A percentile compares a stretch with the other conserved stretches of the same genome.
phyloP scores from a whole-genome alignment of 2,888 invertebrate species.

The Thereva nobilitata region DNA sequence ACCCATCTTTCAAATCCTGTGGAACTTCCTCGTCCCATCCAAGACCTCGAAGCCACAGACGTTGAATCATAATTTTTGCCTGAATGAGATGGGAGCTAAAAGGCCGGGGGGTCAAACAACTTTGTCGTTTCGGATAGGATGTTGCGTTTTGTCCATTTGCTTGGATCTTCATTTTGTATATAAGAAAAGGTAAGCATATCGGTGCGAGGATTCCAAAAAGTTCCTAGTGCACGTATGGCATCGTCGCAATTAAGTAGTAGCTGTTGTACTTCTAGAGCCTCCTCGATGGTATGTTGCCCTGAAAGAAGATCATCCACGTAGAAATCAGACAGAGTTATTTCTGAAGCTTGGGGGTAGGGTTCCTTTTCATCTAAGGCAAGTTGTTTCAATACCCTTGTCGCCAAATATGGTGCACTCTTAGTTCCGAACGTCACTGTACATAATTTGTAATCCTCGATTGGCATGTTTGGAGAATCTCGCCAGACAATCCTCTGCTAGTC shows the following conservation, averaged over 20 bases:
- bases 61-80: slow-evolving; percentile 3
- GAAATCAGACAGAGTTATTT: slow-evolving; percentile 4
- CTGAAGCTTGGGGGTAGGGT: slow-evolving; percentile 30
- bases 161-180: background rate
- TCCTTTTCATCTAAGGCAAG: slow-evolving; percentile 1
- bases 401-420: background rate
- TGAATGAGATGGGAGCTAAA: background rate
- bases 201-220: background rate
- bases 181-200: background rate
- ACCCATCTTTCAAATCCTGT: background rate
- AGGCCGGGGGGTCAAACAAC: slow-evolving; percentile 16
- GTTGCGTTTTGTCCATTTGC: slow-evolving; percentile 2
- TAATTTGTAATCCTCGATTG: slow-evolving; percentile 11
- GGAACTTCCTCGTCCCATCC: slow-evolving; percentile 12
- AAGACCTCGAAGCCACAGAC: background rate
- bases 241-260: background rate
- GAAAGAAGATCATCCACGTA: slow-evolving; percentile 32
- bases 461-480: background rate
- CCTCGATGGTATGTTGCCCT: slow-evolving; percentile 4
- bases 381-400: background rate
- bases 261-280: slow-evolving; percentile 25
- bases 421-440: slow-evolving; percentile 27
- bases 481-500: slow-evolving; percentile 25
- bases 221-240: slow-evolving; percentile 7
- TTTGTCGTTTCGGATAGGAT: slow-evolving; percentile 1